Percentiles rank a stretch among this genome's conserved stretches.
phyloP scores from a whole-genome alignment of 2,797 vertebrate species.

The Mallotus villosus region DNA sequence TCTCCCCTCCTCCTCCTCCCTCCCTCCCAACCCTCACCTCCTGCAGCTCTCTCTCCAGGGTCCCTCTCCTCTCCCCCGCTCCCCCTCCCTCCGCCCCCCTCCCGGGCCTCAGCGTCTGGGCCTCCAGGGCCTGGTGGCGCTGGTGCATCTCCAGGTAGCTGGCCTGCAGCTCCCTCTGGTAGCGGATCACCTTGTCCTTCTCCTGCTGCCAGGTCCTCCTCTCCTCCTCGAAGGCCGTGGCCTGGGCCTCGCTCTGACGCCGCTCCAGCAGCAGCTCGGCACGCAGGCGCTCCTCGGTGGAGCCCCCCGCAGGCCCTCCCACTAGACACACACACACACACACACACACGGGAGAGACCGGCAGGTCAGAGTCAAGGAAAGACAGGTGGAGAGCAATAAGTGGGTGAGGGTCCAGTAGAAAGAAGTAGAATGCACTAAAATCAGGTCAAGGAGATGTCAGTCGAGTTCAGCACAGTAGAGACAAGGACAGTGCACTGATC shows the following conservation, averaged over 20 bases:
- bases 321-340: conserved; percentile 7
- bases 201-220: conserved; percentile 92
- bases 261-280: conserved; percentile 92
- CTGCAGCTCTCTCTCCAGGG: no score
- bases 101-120: conserved; percentile 80
- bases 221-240: conserved; percentile 88
- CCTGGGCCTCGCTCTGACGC: conserved; percentile 91
- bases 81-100: conserved; percentile 53
- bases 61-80: conserved; percentile 69
- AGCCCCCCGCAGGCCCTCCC: conserved; percentile 59
- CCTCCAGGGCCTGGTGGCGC: conserved; percentile 86
- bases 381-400: conserved; percentile 9
- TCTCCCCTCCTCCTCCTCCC: conserved; percentile 30
- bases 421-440: no score
- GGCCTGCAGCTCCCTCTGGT: conserved; percentile 96
- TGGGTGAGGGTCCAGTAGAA: no score
- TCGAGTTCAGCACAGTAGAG: not conserved
- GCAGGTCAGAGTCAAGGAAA: conserved; percentile 19
- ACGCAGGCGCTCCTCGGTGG: conserved; percentile 83
- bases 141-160: conserved; percentile 96
- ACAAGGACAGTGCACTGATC: not conserved
- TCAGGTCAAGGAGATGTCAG: not conserved
- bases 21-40: conserved; percentile 3
- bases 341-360: not conserved
- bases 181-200: conserved; percentile 96